phyloP scores from a whole-genome alignment of 2,888 invertebrate species.

The Chydorus sphaericus region DNA sequence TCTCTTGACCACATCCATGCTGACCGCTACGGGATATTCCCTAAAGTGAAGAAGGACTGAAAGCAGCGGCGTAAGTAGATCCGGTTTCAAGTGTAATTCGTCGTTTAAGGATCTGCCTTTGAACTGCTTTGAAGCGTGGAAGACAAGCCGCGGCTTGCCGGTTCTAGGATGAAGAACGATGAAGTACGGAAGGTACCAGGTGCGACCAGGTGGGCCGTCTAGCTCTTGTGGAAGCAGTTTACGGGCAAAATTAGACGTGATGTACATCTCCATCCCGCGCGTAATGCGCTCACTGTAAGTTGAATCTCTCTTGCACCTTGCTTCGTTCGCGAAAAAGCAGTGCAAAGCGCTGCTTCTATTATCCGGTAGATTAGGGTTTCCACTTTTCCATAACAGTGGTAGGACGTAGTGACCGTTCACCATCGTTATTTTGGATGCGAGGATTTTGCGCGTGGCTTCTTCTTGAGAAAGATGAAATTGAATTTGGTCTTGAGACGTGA shows the following conservation, averaged over 20 bases:
- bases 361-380: conserved; percentile 4
- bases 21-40: conserved; percentile 9
- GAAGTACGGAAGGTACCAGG: conserved; percentile 20
- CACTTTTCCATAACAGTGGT: conserved; percentile 3
- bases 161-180: conserved; percentile 19
- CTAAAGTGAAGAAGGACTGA: conserved; percentile 16
- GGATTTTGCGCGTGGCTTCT: background rate
- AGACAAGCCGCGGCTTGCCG: conserved; percentile 19
- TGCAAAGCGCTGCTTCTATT: conserved; percentile 5
- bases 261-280: conserved; percentile 11
- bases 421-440: background rate
- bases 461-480: no score
- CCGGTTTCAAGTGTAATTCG: conserved; percentile 14
- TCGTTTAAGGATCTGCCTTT: conserved; percentile 17
- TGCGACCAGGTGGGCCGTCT: background rate
- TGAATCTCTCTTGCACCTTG: conserved; percentile 1
- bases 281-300: background rate
- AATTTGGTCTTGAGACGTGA: conserved; percentile 1
- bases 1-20: conserved; percentile 17
- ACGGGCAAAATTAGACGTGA: conserved; percentile 7
- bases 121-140: conserved; percentile 17
- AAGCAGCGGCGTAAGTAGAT: conserved; percentile 12
- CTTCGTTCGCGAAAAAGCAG: conserved; percentile 10
- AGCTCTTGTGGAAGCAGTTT: background rate
- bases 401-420: conserved; percentile 1